Base-by-base conservation (phyloP, 2,888 invertebrate genomes). In the Tachina grossa region DNA sequence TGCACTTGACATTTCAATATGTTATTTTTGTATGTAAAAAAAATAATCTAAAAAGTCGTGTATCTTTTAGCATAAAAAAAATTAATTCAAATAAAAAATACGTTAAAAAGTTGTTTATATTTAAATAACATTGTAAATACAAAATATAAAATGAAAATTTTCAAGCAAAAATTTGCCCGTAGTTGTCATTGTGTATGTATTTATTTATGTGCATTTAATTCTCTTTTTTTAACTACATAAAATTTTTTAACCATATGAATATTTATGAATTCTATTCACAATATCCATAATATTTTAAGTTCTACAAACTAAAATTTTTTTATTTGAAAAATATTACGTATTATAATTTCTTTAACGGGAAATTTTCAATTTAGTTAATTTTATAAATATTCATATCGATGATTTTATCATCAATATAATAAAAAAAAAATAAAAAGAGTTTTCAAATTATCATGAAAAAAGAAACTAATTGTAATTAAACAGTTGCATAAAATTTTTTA, bases 251-350 rank as follows among this genome's bases (percentile, higher is more conserved):
- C 11, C 61, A 11, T 9, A 43, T 61, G 43, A 61, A 61, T 61
- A 61, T 61, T 61, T 61, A 61, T 43, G 16, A 61, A 61, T 11
- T 61, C 11, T 14, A 61, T 41, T 16, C 61, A 61, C 16, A 43
- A 16, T 9, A 31, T 57, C 31, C 13, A 59, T 53, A 19, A 19
- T 19, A 53, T 43, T 43, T 43, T 61, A 61, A 43, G 43, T 61
- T 61, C 10, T 11, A 43, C 43, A 61, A 11, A 61, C 43, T 61
- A 16, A 41, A 16, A 43, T 61, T 5, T 10, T 6, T 39, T 43
- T 41, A n/a, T 59, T 59, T 59, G 39, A 39, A 59, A 39, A 59
- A 16, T 16, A 11, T 16, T 41, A 43, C 43, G 61, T 16, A 61
- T 61, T 43, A n/a, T 61, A 43, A 43, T 61, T 43, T 16, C 13